phyloP scores from a whole-genome alignment of 2,888 invertebrate species.

The Apodemia hepburni region DNA sequence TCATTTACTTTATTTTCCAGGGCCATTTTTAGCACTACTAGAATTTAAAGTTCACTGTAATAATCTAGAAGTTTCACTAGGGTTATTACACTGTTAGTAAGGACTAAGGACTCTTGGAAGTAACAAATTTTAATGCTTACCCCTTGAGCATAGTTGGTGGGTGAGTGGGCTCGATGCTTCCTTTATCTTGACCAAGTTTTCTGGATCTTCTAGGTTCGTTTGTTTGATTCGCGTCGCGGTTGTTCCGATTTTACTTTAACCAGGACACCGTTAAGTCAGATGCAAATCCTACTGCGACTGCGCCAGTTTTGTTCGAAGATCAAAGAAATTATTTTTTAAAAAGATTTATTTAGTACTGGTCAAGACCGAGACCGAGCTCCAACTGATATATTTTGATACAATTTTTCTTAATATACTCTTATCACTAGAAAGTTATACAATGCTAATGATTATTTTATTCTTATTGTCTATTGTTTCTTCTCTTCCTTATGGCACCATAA shows the following conservation, averaged over 20 bases:
- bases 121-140: slow-evolving; percentile 31
- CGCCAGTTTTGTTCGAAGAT: not conserved
- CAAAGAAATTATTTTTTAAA: not conserved
- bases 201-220: slow-evolving; percentile 10
- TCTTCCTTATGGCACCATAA: no score
- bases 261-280: slow-evolving; percentile 1
- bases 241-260: not conserved
- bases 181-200: not conserved
- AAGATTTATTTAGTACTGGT: not conserved
- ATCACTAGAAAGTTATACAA: no score
- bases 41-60: no score
- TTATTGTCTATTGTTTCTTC: no score
- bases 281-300: slow-evolving; percentile 1
- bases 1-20: slow-evolving; percentile 1
- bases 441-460: no score
- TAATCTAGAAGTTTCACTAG: not conserved
- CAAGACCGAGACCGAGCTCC: not conserved
- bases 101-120: slow-evolving; percentile 26
- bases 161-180: slow-evolving; percentile 12
- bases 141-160: slow-evolving; percentile 31
- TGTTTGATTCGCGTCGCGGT: slow-evolving; percentile 21
- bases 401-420: no score
- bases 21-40: slow-evolving; percentile 20
- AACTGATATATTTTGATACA: not conserved
- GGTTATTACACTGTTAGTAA: slow-evolving; percentile 8